These are phyloP conservation scores for Acinonyx jubatus DNA, from an alignment of 2,113 vertebrate species.

Conservation along the genomic window DNA sequence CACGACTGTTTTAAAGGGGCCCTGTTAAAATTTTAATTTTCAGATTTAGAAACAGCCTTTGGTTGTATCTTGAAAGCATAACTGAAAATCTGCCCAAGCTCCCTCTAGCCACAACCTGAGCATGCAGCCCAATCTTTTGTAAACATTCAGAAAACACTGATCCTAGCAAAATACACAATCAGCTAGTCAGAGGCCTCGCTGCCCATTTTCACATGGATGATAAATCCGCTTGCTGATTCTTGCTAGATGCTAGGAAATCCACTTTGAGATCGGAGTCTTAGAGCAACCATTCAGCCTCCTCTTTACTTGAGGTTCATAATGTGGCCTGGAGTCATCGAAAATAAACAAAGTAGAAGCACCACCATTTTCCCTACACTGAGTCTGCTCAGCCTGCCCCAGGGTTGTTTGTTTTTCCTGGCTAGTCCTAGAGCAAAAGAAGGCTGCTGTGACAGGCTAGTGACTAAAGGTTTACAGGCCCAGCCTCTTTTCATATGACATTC, in stretches of 20 bases:
- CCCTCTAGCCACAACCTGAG: constrained; percentile 56
- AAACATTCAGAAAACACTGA: constrained; percentile 66
- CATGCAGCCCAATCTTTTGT: constrained; percentile 31
- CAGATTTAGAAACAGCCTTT: constrained; percentile 57
- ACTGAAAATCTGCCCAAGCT: constrained; percentile 61
- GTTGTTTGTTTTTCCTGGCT: constrained; percentile 46
- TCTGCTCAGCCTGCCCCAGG: neutral
- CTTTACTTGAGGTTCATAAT: constrained; percentile 17
- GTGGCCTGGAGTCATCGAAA: constrained; percentile 20
- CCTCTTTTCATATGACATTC: neutral
- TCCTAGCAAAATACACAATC: constrained; percentile 57
- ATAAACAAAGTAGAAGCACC: constrained; percentile 29
- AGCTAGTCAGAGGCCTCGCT: neutral
- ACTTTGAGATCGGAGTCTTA: neutral
- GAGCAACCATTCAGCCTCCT: neutral
- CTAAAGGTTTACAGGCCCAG: neutral
- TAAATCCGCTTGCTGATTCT: neutral
- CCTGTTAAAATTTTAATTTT: constrained; percentile 57
- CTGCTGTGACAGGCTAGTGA: constrained; percentile 37
- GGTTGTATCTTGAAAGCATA: constrained; percentile 57
- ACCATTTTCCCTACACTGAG: constrained; percentile 15
- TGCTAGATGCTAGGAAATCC: constrained; percentile 19
- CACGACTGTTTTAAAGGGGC: constrained; percentile 11
- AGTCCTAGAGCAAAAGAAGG: constrained; percentile 26
- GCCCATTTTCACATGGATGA: neutral